phyloP scores from a whole-genome alignment of 2,113 vertebrate genomes.

The Silurus meridionalis region DNA sequence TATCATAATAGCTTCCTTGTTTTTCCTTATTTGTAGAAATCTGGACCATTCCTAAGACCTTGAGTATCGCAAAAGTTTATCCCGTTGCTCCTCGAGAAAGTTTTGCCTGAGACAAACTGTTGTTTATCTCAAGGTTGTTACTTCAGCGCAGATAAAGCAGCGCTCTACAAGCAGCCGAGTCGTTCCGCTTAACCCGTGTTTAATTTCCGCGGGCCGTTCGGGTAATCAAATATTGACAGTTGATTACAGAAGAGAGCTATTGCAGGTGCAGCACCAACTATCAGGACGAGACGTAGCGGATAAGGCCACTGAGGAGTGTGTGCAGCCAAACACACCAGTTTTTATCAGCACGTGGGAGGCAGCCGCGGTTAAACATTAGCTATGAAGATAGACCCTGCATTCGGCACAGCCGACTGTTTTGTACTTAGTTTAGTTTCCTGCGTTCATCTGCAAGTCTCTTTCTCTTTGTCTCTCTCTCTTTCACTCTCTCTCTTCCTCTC shows the following conservation, averaged over 20 bases:
- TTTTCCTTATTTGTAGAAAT: constrained; percentile 21
- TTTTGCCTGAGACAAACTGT: not conserved
- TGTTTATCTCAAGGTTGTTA: constrained; percentile 43
- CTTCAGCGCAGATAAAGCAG: constrained; percentile 63
- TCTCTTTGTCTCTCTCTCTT: not conserved
- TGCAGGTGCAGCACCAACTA: constrained; percentile 43
- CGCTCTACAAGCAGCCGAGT: constrained; percentile 2
- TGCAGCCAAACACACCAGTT: constrained; percentile 8
- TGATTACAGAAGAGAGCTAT: constrained; percentile 39
- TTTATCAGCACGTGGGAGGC: constrained; percentile 59
- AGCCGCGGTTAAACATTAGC: constrained; percentile 58
- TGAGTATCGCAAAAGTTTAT: not conserved
- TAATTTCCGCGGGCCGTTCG: constrained; percentile 1
- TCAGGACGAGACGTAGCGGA: constrained; percentile 49
- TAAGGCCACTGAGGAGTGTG: constrained; percentile 51
- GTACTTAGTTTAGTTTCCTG: constrained; percentile 3
- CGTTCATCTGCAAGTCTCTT: constrained; percentile 2
- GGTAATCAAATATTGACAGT: constrained; percentile 50
- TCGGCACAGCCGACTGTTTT: constrained; percentile 28
- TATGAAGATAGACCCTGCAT: constrained; percentile 17
- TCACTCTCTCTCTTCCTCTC: not conserved
- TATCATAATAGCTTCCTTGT: constrained; percentile 12
- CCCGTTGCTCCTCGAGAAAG: constrained; percentile 12
- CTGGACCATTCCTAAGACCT: not conserved
- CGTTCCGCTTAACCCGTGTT: constrained; percentile 18